These are phyloP conservation scores for Caenorhabditis sp. DNA, from an alignment of 2,888 invertebrate species.

Conservation along the genomic window DNA sequence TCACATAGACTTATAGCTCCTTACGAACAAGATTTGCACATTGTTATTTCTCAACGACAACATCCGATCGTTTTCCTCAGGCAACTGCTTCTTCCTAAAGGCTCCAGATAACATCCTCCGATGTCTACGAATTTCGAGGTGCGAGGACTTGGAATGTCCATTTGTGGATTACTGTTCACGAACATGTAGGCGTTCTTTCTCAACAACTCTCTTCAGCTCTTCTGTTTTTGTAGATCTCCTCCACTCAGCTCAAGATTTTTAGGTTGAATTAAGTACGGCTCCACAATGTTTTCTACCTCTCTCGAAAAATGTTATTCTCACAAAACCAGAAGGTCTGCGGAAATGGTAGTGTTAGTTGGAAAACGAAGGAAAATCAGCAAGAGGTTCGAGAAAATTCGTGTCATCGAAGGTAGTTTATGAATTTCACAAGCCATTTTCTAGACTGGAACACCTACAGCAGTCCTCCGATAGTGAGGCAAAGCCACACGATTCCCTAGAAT, in stretches of 20 bases:
- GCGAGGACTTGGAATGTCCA: slow-evolving; percentile 53
- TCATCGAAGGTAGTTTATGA: too few species aligned
- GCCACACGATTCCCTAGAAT: too few species aligned
- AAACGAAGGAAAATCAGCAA: too few species aligned
- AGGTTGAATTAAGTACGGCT: slow-evolving; percentile 52
- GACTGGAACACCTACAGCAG: too few species aligned
- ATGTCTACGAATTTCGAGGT: slow-evolving; percentile 50
- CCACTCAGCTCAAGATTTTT: slow-evolving; percentile 30
- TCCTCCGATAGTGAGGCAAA: too few species aligned
- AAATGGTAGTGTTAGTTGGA: slow-evolving; percentile 48
- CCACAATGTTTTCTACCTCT: slow-evolving; percentile 10
- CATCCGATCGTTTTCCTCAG: slow-evolving; percentile 45
- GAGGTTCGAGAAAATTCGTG: too few species aligned
- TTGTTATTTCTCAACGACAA: slow-evolving; percentile 45
- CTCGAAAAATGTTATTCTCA: too few species aligned
- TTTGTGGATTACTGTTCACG: slow-evolving; percentile 49
- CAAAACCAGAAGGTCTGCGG: slow-evolving; percentile 23
- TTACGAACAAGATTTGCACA: slow-evolving; percentile 61
- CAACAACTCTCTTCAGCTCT: slow-evolving; percentile 36
- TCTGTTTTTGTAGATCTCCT: slow-evolving; percentile 28
- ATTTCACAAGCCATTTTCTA: too few species aligned
- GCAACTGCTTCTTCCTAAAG: slow-evolving; percentile 18
- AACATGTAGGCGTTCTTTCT: slow-evolving; percentile 23
- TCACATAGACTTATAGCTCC: slow-evolving; percentile 46
- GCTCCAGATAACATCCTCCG: slow-evolving; percentile 51